phyloP scores from a whole-genome alignment of 2,797 vertebrate genomes.

The Remorina albescens region DNA sequence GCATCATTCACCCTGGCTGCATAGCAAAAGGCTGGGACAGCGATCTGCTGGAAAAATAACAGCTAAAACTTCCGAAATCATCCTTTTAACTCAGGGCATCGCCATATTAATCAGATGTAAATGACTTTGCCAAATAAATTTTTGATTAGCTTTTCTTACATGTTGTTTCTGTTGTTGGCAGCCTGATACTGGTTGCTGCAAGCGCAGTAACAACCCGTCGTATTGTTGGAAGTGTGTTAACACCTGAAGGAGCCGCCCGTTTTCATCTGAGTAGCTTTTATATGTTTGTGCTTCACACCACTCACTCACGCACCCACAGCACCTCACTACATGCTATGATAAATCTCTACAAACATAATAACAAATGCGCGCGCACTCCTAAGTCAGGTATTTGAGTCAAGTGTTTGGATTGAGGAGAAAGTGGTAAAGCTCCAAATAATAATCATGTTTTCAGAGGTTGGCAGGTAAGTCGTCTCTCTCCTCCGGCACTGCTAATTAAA shows the following conservation, averaged over 20 bases:
- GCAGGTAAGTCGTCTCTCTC: conserved; percentile 75
- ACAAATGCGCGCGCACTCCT: conserved; percentile 37
- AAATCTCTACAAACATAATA: conserved; percentile 51
- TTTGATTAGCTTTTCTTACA: conserved; percentile 69
- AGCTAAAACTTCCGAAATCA: conserved; percentile 71
- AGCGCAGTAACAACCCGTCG: conserved; percentile 42
- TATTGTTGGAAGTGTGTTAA: conserved; percentile 38
- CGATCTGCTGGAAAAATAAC: conserved; percentile 53
- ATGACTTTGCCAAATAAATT: conserved; percentile 67
- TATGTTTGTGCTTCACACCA: background rate
- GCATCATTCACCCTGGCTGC: conserved; percentile 65
- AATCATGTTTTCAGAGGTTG: conserved; percentile 77
- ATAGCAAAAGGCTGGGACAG: conserved; percentile 61
- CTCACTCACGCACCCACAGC: conserved; percentile 16
- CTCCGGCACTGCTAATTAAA: conserved; percentile 79
- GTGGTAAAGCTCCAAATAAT: conserved; percentile 70
- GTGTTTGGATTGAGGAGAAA: conserved; percentile 68
- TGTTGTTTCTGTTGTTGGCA: conserved; percentile 57
- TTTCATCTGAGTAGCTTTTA: conserved; percentile 27
- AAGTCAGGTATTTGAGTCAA: conserved; percentile 41
- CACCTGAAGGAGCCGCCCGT: conserved; percentile 9
- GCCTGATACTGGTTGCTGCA: conserved; percentile 35
- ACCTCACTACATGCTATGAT: background rate
- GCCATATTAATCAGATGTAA: conserved; percentile 72
- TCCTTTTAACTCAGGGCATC: conserved; percentile 65